phyloP scores from a whole-genome alignment of 2,113 vertebrate species.

The Haemorhous mexicanus region DNA sequence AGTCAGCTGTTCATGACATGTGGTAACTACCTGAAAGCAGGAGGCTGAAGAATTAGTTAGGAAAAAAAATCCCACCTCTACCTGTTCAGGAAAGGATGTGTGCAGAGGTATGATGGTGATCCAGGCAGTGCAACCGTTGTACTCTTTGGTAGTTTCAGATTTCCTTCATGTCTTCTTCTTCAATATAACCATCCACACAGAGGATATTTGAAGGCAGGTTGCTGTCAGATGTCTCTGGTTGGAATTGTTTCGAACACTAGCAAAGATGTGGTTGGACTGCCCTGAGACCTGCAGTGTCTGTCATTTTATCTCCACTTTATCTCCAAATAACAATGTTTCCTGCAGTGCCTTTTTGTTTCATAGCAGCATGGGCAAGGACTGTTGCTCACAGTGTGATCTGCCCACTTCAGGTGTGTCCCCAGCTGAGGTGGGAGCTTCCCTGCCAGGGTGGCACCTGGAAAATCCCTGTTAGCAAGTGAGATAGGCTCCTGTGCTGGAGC shows the following conservation, averaged over 20 bases:
- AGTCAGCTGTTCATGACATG: neutral
- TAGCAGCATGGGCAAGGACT: neutral
- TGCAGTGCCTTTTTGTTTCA: neutral
- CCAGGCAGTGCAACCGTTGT: neutral
- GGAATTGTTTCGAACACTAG: neutral
- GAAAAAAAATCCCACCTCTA: neutral
- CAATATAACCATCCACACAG: neutral
- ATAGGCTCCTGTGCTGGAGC: neutral
- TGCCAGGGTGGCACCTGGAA: neutral
- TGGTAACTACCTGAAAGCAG: neutral
- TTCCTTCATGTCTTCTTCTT: neutral
- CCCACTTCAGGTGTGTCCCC: neutral
- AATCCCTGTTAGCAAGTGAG: neutral
- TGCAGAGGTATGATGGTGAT: neutral
- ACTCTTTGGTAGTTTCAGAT: neutral
- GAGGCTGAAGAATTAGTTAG: neutral
- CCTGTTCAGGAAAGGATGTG: neutral
- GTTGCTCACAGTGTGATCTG: rapidly evolving
- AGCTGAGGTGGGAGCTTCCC: rapidly evolving
- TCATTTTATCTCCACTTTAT: neutral
- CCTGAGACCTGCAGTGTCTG: neutral
- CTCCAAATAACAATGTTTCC: neutral
- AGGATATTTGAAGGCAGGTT: neutral
- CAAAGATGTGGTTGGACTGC: neutral
- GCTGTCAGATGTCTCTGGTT: neutral